Percentiles rank a stretch among this genome's conserved stretches.
phyloP scores from a whole-genome alignment of 2,888 invertebrate species.

The Gari tellinella region DNA sequence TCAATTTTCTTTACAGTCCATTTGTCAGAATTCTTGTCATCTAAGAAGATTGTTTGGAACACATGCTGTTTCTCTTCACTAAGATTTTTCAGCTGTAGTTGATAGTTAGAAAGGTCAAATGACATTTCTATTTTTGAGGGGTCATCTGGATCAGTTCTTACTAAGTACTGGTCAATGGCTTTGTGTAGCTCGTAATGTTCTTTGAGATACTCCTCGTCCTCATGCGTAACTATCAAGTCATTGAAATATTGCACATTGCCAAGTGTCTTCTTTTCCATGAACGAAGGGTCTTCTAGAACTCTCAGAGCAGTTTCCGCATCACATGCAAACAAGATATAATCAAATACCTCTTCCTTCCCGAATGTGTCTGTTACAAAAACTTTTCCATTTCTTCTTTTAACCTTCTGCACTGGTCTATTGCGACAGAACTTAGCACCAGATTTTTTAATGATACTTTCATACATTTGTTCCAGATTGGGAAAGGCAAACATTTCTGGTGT shows the following conservation, averaged over 20 bases:
- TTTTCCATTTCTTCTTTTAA: slow-evolving; percentile 50
- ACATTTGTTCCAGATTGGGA: slow-evolving; percentile 74
- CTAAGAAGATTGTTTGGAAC: slow-evolving; percentile 76
- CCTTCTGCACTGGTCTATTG: slow-evolving; percentile 57
- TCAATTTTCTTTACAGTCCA: slow-evolving; percentile 72
- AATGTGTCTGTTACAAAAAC: slow-evolving; percentile 66
- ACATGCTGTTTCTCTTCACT: slow-evolving; percentile 62
- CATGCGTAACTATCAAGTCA: slow-evolving; percentile 76
- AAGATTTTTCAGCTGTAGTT: slow-evolving; percentile 70
- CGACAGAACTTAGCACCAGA: slow-evolving; percentile 57
- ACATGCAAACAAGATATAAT: slow-evolving; percentile 76
- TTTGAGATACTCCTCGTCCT: slow-evolving; percentile 75
- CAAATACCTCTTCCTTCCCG: slow-evolving; percentile 63
- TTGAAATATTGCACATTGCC: slow-evolving; percentile 76
- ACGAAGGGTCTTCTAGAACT: slow-evolving; percentile 66
- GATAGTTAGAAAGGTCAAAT: slow-evolving; percentile 76
- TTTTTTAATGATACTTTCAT: slow-evolving; percentile 66
- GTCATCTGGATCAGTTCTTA: slow-evolving; percentile 68
- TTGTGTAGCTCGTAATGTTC: slow-evolving; percentile 73
- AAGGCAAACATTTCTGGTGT: slow-evolving; percentile 78
- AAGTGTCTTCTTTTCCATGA: slow-evolving; percentile 68
- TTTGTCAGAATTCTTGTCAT: slow-evolving; percentile 61
- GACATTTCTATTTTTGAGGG: slow-evolving; percentile 77
- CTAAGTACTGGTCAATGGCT: slow-evolving; percentile 73
- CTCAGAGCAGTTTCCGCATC: slow-evolving; percentile 75